Evolutionary conservation across 2,797 vertebrate species (phyloP), one percentile per base, ranked within the genome.

Genomic region (Nyctalus aviator): DNA sequence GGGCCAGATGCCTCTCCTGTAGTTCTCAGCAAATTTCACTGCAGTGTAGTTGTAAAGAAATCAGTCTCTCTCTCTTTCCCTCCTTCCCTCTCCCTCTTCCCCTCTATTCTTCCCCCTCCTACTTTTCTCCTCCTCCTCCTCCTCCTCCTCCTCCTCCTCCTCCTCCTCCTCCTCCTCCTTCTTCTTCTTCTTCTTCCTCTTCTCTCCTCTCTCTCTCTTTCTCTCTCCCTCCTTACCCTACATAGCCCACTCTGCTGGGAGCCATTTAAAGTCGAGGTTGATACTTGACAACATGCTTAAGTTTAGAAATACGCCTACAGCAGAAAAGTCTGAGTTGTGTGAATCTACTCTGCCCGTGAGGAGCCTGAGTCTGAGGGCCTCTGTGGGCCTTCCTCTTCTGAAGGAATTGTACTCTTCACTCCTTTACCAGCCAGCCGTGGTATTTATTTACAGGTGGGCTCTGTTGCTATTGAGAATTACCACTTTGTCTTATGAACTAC

Each of bases 91-190:
- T 48, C 46, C 12, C 35, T 18, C 6, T 4, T 14, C 9, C 69
- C 7, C 25, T 37, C 1, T 12, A 2, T 13, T 0, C 12, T 13
- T 8, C 3, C 17, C 35, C 18, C 6, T 13, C 69, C 9, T 21
- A 30, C 1, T 13, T 6, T 13, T 0, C 6, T 17, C 17, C 15
- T 6, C 5, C 15, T 17, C 6, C 37, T 1, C 4, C 3, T 10
- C 15, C 41, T 15, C 8, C 50, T 4, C 18, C 25, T 11, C 1
- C 6, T 9, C 17, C 27, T 44, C 17, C 9, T 13, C 0, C 8
- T 13, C 15, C 5, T 15, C 4, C 3, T 5, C 1, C 48, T 2
- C 6, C 3, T 14, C 15, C 41, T 14, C 15, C 17, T 14, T 6
- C 37, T 37, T 5, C 37, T 37, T 5, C 37, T 37, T 5, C 37